Percentiles rank a stretch among this genome's conserved stretches.
phyloP scores from a whole-genome alignment of 64 coral and sea anemone species.

The Porites lutea region DNA sequence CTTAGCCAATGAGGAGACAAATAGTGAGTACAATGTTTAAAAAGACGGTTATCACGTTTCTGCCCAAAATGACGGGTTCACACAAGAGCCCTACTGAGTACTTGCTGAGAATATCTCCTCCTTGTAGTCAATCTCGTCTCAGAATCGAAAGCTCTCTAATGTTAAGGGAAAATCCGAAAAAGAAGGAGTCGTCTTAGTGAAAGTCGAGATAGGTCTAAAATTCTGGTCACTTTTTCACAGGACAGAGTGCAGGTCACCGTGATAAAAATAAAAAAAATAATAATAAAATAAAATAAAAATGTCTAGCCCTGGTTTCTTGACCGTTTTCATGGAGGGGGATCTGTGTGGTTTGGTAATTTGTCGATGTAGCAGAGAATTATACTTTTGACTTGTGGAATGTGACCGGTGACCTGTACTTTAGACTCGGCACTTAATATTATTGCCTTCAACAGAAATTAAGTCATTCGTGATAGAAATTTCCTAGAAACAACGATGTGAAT shows the following conservation, averaged over 20 bases:
- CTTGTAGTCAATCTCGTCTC: no score
- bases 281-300: no score
- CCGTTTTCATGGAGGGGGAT: background rate
- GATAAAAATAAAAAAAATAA: no score
- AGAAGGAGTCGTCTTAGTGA: background rate
- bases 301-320: background rate
- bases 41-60: no score
- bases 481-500: background rate
- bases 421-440: background rate
- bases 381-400: slow-evolving; percentile 8
- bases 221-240: background rate
- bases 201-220: slow-evolving; percentile 9
- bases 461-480: background rate
- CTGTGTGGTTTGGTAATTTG: background rate
- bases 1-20: no score
- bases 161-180: background rate
- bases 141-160: no score
- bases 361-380: background rate
- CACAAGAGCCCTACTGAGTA: no score
- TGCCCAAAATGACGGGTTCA: no score
- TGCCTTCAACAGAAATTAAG: background rate
- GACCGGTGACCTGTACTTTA: slow-evolving; percentile 11
- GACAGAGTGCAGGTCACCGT: no score
- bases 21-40: no score
- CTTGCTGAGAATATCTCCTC: no score